Evolutionary conservation across 2,113 vertebrate genomes (phyloP), one percentile per base, ranked within the genome.

Genomic region (Microtus oregoni): DNA sequence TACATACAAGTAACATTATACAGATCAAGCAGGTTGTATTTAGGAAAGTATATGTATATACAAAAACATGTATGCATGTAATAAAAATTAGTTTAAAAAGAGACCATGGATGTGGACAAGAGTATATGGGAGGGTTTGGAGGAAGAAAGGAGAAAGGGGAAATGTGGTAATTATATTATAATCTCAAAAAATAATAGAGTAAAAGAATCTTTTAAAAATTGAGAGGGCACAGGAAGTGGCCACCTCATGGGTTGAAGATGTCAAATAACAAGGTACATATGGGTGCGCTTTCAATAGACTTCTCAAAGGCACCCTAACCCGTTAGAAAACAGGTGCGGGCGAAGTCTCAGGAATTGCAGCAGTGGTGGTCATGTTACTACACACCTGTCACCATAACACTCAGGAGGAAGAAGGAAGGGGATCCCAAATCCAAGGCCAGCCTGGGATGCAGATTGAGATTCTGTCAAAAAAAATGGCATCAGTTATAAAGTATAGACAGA

Each of bases 291-390:
- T 92, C 90, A 52, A 82, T 86, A 44, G 9, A 20, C 4, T 61
- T 76, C 55, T 65, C 72, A 86, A 92, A 91, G 44, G 52, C 32
- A 76, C 86, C 28, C 22, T 79, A 72, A 95, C 76, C 76, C 14
- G 8, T 86, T 90, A 67, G 86, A 86, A 68, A 68, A 7, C 15
- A 89, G 9, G 15, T 73, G 5, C 14, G 17, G 81, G 44, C 1
- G 10, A 95, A 96, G 32, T 22, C 55, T 91, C 81, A 86, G 75
- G 82, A 88, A 78, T 75, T n/a, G 76, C 47, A 94, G 89, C 8
- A 73, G 50, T 44, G 63, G 11, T 44, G 44, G 41, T 12, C 28
- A 8, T 52, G 24, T 63, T 67, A 24, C 30, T 28, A 38, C 55
- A 41, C 8, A 17, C 12, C 47, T 87, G 2, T 58, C 44, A 79